phyloP scores from a whole-genome alignment of 2,113 vertebrate genomes.

The Kryptolebias marmoratus region DNA sequence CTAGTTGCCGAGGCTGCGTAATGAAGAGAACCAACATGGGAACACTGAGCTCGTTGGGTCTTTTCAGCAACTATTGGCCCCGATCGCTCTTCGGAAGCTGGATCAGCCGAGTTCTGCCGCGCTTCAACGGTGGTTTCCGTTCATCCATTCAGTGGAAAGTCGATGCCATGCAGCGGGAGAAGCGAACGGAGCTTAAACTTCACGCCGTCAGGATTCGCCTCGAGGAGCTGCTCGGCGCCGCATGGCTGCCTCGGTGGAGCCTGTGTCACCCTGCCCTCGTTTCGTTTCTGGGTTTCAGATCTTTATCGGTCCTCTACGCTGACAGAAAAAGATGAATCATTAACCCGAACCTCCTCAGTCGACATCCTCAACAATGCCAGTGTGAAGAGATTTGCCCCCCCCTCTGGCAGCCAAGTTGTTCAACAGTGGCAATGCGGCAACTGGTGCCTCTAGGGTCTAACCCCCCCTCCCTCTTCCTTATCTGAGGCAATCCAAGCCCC shows the following conservation, averaged over 20 bases:
- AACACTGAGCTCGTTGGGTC: too few species aligned
- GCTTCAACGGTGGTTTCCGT: too few species aligned
- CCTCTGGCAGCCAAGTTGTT: constrained; percentile 33
- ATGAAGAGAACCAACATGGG: too few species aligned
- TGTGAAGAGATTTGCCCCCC: constrained; percentile 7
- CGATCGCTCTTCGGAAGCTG: too few species aligned
- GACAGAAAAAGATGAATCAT: neutral
- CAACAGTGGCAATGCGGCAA: constrained; percentile 68
- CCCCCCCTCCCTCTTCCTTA: neutral
- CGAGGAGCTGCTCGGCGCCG: neutral
- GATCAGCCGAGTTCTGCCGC: too few species aligned
- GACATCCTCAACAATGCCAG: neutral
- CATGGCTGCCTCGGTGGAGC: neutral
- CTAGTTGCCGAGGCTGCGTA: too few species aligned
- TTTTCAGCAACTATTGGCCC: too few species aligned
- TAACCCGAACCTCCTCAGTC: neutral
- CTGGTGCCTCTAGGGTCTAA: constrained; percentile 47
- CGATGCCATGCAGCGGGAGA: neutral
- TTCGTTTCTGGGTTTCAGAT: constrained; percentile 3
- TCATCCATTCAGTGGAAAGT: too few species aligned
- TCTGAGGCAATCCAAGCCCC: constrained; percentile 14
- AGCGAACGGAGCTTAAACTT: constrained; percentile 15
- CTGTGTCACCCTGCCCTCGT: constrained; percentile 9
- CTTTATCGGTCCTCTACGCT: neutral
- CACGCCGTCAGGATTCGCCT: neutral